Evolutionary conservation across 2,113 vertebrate genomes (phyloP).

Genomic region (Geococcyx californianus): DNA sequence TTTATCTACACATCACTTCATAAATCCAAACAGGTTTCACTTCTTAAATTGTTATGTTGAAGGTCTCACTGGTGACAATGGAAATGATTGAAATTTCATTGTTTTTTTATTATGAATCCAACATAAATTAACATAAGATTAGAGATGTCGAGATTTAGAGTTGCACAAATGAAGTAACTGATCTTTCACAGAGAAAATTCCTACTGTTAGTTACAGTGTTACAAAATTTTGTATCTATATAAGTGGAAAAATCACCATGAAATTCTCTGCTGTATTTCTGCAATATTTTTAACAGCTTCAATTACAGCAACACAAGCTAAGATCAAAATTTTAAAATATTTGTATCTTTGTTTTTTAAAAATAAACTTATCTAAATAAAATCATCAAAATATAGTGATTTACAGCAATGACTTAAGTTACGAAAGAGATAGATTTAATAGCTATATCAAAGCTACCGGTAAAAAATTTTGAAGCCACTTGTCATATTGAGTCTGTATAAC

Average conservation of each 20-base stretch:
- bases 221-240: not conserved
- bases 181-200: not conserved
- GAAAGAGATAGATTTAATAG: not conserved
- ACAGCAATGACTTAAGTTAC: not conserved
- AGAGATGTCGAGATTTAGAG: not conserved
- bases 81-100: not conserved
- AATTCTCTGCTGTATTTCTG: not conserved
- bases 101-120: not conserved
- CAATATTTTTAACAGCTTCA: not conserved
- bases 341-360: not conserved
- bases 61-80: not conserved
- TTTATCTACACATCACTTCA: not conserved
- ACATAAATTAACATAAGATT: not conserved
- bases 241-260: not conserved
- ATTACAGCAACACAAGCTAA: not conserved
- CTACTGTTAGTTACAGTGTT: not conserved
- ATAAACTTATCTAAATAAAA: not conserved
- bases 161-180: not conserved
- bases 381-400: not conserved
- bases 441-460: not conserved
- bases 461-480: not conserved
- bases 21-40: not conserved
- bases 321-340: not conserved
- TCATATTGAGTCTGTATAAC: not conserved
- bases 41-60: not conserved